phyloP scores from a whole-genome alignment of 1,140 invertebrate species.

The Caenorhabditis latens region DNA sequence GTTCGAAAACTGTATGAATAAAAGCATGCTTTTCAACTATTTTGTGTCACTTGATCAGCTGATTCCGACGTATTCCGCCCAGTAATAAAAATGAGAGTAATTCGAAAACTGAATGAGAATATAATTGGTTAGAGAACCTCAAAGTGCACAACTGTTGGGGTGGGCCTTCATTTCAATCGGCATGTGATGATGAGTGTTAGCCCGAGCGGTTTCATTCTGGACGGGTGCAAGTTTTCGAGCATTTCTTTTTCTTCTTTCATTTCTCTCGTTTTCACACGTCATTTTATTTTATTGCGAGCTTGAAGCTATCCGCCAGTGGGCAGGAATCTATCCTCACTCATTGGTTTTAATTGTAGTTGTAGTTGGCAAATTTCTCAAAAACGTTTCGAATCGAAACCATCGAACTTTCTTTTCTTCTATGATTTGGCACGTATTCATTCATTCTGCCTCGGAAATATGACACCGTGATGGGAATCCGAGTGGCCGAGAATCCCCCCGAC shows the following conservation, averaged over 20 bases:
- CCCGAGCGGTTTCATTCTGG: conserved; percentile 43
- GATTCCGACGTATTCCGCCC: too few species aligned
- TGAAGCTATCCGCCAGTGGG: neutral
- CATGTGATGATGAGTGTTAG: conserved; percentile 40
- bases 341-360: conserved; percentile 4
- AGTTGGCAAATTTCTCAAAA: neutral
- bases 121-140: neutral
- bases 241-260: conserved; percentile 43
- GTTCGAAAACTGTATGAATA: too few species aligned
- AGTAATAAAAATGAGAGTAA: too few species aligned
- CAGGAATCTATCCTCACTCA: neutral
- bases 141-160: conserved; percentile 31
- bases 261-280: conserved; percentile 45
- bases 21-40: too few species aligned
- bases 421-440: conserved; percentile 54
- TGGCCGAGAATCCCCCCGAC: conserved; percentile 33
- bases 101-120: conserved; percentile 11
- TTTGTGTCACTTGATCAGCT: too few species aligned
- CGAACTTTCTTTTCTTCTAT: neutral
- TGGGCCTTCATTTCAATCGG: conserved; percentile 11
- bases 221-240: conserved; percentile 43
- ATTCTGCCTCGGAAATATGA: conserved; percentile 30
- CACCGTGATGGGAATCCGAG: conserved; percentile 43
- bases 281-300: conserved; percentile 51
- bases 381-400: neutral